These are phyloP conservation scores for Diogma glabrata DNA, from an alignment of 2,888 invertebrate species.

Conservation along the genomic window DNA sequence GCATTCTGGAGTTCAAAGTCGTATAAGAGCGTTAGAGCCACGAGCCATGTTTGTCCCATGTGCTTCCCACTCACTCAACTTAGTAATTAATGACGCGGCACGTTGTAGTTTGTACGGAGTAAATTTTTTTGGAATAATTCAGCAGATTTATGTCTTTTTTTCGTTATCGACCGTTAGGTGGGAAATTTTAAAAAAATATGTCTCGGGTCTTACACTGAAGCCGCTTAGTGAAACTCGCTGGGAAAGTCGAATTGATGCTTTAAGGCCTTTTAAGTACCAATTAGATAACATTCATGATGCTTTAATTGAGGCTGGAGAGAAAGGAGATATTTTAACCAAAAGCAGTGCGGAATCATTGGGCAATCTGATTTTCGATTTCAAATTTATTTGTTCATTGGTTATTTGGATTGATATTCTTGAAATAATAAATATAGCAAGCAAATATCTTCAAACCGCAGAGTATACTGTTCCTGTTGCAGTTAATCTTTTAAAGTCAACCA, in stretches of 20 bases:
- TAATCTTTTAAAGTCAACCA: too few species aligned
- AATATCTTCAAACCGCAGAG: too few species aligned
- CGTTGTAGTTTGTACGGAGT: conserved; percentile 9
- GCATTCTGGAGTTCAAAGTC: conserved; percentile 3
- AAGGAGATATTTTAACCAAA: too few species aligned
- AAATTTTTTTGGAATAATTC: conserved; percentile 12
- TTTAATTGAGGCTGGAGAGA: too few species aligned
- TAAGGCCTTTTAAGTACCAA: conserved; percentile 7
- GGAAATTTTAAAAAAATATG: conserved; percentile 1
- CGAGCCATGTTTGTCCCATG: conserved; percentile 11
- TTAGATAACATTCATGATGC: too few species aligned
- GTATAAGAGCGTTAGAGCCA: conserved; percentile 11
- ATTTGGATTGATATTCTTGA: too few species aligned
- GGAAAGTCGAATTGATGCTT: conserved; percentile 6
- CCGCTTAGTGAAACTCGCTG: too few species aligned
- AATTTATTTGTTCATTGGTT: too few species aligned
- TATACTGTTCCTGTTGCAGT: too few species aligned
- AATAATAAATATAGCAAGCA: too few species aligned
- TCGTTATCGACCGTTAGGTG: background rate
- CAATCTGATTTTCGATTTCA: too few species aligned
- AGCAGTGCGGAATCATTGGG: too few species aligned
- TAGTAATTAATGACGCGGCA: conserved; percentile 12
- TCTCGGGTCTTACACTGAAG: conserved; percentile 6
- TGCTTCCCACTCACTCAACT: conserved; percentile 11
- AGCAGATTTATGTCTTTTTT: background rate